Conservation (phyloP, 2,797 vertebrate species). For the Acanthurus tractus region DNA sequence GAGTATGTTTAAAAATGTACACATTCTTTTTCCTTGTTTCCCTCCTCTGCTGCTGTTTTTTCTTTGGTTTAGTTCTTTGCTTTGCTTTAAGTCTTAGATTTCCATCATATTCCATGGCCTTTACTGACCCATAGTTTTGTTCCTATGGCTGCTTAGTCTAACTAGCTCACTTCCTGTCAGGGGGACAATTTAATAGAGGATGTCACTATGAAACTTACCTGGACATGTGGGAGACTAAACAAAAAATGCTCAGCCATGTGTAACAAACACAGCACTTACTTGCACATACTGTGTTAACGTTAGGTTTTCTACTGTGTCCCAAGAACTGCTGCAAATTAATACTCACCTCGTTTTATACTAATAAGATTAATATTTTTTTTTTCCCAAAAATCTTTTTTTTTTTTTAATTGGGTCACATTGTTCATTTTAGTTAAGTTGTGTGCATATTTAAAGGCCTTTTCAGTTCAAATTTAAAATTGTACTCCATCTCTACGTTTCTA, state of each 20-base stretch:
- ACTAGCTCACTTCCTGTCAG: constrained; percentile 22
- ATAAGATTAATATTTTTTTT: neutral
- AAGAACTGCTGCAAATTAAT: neutral
- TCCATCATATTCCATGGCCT: constrained; percentile 49
- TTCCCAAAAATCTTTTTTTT: neutral
- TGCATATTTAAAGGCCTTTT: neutral
- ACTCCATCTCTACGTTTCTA: neutral
- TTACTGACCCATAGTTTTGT: constrained; percentile 53
- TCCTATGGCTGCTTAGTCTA: constrained; percentile 25
- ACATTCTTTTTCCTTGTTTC: constrained; percentile 37
- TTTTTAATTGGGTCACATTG: neutral
- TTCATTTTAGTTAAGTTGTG: neutral
- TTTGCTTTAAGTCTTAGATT: constrained; percentile 51
- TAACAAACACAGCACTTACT: neutral
- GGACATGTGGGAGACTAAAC: neutral
- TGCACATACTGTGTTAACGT: neutral
- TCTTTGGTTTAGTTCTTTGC: constrained; percentile 39
- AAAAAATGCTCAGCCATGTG: neutral
- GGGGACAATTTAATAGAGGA: constrained; percentile 49
- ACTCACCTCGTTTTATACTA: neutral
- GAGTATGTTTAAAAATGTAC: constrained; percentile 10
- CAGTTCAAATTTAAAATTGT: neutral
- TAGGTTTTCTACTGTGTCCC: neutral
- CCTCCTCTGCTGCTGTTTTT: constrained; percentile 62
- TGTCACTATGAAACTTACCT: constrained; percentile 30